Evolutionary conservation across 2,113 vertebrate species (phyloP).

Genomic region (Callospermophilus lateralis): DNA sequence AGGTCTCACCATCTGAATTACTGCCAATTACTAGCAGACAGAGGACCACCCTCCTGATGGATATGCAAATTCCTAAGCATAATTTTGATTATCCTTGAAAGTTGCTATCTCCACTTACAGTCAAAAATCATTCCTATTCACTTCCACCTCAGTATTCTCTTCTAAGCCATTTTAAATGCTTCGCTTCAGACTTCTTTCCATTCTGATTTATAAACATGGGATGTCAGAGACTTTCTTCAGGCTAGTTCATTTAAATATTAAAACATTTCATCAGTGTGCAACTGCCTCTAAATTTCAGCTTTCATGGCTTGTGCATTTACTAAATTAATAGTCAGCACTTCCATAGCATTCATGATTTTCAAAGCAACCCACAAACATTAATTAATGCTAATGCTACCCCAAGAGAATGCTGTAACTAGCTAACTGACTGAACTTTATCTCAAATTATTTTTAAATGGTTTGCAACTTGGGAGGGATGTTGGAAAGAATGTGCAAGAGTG

Average conservation of each 20-base stretch:
- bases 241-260: conserved; percentile 76
- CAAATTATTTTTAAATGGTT: conserved; percentile 78
- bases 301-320: conserved; percentile 74
- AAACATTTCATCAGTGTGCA: conserved; percentile 70
- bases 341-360: conserved; percentile 68
- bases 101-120: neutral
- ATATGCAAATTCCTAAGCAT: neutral
- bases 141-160: neutral
- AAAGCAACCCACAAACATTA: conserved; percentile 76
- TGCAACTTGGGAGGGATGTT: conserved; percentile 75
- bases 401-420: conserved; percentile 75
- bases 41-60: neutral
- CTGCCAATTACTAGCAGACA: neutral
- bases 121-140: neutral
- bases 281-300: conserved; percentile 65
- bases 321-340: conserved; percentile 81
- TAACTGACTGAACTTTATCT: conserved; percentile 78
- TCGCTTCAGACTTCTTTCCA: neutral
- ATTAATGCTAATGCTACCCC: conserved; percentile 78
- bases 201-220: conserved; percentile 63
- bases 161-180: conserved; percentile 26
- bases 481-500: neutral
- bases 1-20: neutral
- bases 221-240: conserved; percentile 64
- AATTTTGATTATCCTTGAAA: neutral